Percentiles rank a stretch among this genome's conserved stretches.
phyloP scores from a whole-genome alignment of 2,888 invertebrate genomes.

The Drosophila histrio region DNA sequence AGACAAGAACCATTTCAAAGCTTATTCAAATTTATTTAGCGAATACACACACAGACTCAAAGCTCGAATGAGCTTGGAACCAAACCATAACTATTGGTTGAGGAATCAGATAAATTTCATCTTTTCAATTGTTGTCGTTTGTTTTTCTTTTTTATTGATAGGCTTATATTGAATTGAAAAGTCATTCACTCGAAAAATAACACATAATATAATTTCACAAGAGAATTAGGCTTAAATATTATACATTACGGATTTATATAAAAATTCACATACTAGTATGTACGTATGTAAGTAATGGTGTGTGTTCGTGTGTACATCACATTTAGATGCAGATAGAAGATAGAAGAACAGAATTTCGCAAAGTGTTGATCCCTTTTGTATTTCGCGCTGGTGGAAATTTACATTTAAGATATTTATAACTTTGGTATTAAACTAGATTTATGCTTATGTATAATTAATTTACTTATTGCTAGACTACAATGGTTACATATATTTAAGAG shows the following conservation, averaged over 20 bases:
- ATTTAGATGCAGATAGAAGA: conserved; percentile 40
- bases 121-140: conserved; percentile 26
- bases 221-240: conserved; percentile 66
- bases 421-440: conserved; percentile 83
- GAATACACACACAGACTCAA: neutral
- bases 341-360: conserved; percentile 30
- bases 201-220: conserved; percentile 69
- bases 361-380: conserved; percentile 34
- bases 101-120: neutral
- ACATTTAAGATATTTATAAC: conserved; percentile 70
- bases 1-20: neutral
- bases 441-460: conserved; percentile 76
- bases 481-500: conserved; percentile 62
- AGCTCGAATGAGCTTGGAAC: neutral
- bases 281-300: conserved; percentile 42
- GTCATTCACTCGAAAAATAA: conserved; percentile 62
- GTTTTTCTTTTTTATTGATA: conserved; percentile 39
- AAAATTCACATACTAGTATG: conserved; percentile 49
- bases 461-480: conserved; percentile 70
- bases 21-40: neutral
- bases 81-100: neutral
- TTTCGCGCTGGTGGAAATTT: conserved; percentile 48
- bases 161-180: conserved; percentile 53
- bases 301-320: conserved; percentile 41
- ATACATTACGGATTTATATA: conserved; percentile 49